Conservation (phyloP, 2,888 invertebrate species). For the Archips crataeganus region DNA sequence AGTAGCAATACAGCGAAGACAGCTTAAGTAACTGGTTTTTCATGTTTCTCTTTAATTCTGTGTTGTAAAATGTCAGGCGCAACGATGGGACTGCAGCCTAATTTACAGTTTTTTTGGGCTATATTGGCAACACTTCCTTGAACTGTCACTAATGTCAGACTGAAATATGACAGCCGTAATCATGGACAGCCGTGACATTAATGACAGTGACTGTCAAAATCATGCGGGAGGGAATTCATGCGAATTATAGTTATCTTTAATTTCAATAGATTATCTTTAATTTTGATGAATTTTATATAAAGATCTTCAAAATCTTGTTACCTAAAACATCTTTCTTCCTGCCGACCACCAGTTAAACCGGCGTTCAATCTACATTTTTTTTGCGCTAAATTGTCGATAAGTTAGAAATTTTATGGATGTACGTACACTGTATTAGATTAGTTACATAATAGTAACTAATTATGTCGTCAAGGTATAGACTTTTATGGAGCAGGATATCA, state of each 20-base stretch:
- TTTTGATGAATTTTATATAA: slow-evolving; percentile 1
- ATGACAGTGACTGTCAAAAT: neutral
- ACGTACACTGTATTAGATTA: neutral
- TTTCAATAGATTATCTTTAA: neutral
- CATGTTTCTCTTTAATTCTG: no score
- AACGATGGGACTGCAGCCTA: no score
- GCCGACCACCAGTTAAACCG: neutral
- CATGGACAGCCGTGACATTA: neutral
- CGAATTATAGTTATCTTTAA: neutral
- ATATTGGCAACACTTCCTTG: neutral
- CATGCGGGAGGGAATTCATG: neutral
- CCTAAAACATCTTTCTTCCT: neutral
- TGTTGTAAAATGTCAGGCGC: no score
- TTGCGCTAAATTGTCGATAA: neutral
- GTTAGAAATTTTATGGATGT: no score
- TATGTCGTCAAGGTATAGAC: slow-evolving; percentile 63
- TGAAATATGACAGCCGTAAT: neutral
- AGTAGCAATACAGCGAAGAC: no score
- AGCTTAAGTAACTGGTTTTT: no score
- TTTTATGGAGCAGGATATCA: slow-evolving; percentile 58
- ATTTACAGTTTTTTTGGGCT: no score
- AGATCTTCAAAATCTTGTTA: neutral
- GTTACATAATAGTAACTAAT: slow-evolving; percentile 26
- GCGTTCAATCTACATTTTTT: neutral
- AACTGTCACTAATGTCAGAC: neutral